Evolutionary conservation across 2,113 vertebrate species (phyloP).

Genomic region (Tachycineta bicolor): DNA sequence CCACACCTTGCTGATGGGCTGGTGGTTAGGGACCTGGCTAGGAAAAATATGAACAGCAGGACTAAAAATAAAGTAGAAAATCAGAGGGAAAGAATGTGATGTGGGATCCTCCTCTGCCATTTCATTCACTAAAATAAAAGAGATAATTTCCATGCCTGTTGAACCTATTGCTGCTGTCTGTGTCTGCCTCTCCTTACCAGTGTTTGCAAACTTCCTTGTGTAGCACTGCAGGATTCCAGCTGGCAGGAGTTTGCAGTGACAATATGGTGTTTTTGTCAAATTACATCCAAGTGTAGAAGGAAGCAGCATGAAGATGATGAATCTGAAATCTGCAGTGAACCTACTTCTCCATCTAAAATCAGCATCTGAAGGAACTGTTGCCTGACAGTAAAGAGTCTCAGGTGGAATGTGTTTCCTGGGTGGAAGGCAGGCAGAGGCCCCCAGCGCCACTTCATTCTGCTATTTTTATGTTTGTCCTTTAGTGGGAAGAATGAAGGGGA

Average conservation of each 20-base stretch:
- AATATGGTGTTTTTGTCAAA: neutral
- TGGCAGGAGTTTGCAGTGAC: slow-evolving; percentile 3
- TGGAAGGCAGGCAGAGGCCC: neutral
- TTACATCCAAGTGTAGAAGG: neutral
- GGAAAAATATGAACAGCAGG: neutral
- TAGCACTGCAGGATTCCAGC: neutral
- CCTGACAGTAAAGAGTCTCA: neutral
- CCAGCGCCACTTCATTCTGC: neutral
- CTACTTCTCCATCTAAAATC: neutral
- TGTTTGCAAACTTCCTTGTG: neutral
- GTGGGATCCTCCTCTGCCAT: neutral
- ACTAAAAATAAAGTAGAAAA: neutral
- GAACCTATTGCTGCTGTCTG: neutral
- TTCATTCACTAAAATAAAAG: neutral
- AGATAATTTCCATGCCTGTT: neutral
- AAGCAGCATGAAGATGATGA: neutral
- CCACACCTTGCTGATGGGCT: neutral
- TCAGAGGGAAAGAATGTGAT: neutral
- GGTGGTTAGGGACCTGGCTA: neutral
- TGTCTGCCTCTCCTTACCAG: neutral
- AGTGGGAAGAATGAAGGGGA: neutral
- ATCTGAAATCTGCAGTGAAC: neutral
- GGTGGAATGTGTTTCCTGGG: neutral
- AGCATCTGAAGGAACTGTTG: neutral
- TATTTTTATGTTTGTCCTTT: neutral